Evolutionary conservation across 53 echinoderm and acorn worm genomes (phyloP).

Genomic region (Stichopus horrens): DNA sequence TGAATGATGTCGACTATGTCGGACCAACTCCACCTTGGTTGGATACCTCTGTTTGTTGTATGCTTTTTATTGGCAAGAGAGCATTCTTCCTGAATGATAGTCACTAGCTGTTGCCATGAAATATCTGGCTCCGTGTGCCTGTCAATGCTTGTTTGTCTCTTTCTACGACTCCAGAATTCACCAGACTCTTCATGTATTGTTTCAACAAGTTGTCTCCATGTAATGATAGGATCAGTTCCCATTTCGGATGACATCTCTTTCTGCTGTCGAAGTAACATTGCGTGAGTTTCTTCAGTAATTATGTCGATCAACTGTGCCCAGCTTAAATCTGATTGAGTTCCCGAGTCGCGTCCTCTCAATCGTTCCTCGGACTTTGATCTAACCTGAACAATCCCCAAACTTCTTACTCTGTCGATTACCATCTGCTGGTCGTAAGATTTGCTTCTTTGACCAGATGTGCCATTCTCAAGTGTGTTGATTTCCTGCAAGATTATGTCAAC

Average conservation of each 20-base stretch:
- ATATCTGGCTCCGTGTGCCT: constrained; percentile 48
- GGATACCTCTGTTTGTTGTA: constrained; percentile 40
- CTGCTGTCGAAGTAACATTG: constrained; percentile 27
- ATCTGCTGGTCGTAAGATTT: not conserved
- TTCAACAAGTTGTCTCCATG: constrained; percentile 54
- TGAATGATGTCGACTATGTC: constrained; percentile 53
- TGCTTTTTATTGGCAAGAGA: not conserved
- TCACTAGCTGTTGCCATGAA: constrained; percentile 51
- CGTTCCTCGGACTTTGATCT: constrained; percentile 31
- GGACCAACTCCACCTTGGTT: constrained; percentile 57
- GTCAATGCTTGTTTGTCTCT: constrained; percentile 20
- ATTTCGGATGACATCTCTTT: not conserved
- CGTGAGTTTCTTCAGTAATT: constrained; percentile 49
- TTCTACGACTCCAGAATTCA: constrained; percentile 34
- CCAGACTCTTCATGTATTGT: constrained; percentile 60
- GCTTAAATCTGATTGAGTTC: constrained; percentile 53
- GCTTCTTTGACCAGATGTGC: constrained; percentile 5
- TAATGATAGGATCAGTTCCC: constrained; percentile 52
- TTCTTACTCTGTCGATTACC: constrained; percentile 14
- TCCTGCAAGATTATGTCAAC: constrained; percentile 32
- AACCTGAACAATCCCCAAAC: constrained; percentile 15
- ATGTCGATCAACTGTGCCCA: constrained; percentile 56
- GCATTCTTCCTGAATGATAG: constrained; percentile 42
- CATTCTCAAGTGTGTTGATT: not conserved
- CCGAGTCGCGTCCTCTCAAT: constrained; percentile 7